Base-by-base conservation (phyloP, 2,888 invertebrate genomes). In the Eristalinus sepulchralis region DNA sequence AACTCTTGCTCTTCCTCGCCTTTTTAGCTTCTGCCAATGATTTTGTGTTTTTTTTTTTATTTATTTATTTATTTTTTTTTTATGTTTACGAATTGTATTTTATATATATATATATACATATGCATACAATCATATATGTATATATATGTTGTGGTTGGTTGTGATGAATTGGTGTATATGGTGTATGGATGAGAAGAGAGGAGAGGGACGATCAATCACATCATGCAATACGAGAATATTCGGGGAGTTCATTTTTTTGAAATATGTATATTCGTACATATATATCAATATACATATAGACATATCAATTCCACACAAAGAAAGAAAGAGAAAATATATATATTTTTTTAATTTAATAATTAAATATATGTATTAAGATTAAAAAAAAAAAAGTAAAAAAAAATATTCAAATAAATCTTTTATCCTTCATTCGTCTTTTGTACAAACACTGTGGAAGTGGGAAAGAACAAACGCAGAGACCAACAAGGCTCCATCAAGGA, bases 1-100 rank as follows among this genome's bases (percentile, higher is more conserved):
- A 94, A 93, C 97, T 97, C 95, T 97, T 97, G 95, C 97, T 97
- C 95, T 96, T 96, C 95, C 96, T 96, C 95, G 96, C 96, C 96
- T 97, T 97, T 97, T 97, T 97, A 95, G 97, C 97, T 95, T 97
- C 97, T 97, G 94, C 92, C 92, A 92, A 93, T 93, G 92, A 85
- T 86, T 75, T 76, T 83, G 66, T 76, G 31, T 77, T 73, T 79
- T 68, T 80, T 86, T 81, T 78, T 78, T 60, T 55, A 73, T 79
- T 67, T 63, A 79, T 36, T 83, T 76, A 77, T 66, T 85, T 75
- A 73, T 66, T 71, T 83, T 62, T 63, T 20, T 24, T 88, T 84
- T 76, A 83, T 78, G 67, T 85, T 85, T 76, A 39, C 57, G 73
- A 83, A 83, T 81, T 77, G 34, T 47, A 66, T 47, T 60, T 13